A percentile compares a stretch with the other conserved stretches of the same genome.
phyloP scores from a whole-genome alignment of 2,797 vertebrate genomes.

The Pipistrellus nathusii region DNA sequence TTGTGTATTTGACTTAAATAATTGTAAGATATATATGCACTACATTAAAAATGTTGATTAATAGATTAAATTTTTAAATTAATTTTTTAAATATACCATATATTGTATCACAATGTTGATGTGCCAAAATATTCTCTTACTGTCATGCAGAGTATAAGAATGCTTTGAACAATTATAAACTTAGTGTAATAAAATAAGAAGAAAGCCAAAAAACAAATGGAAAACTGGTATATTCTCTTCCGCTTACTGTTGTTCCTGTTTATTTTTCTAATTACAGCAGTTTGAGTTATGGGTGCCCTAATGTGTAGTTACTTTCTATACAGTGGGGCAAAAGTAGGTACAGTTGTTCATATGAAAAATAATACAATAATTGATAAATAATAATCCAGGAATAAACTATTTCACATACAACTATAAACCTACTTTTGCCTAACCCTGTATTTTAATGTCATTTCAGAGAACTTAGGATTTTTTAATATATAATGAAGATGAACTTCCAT shows the following conservation, averaged over 20 bases:
- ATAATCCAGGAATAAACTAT: background rate
- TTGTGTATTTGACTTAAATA: conserved; percentile 86
- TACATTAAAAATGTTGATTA: conserved; percentile 84
- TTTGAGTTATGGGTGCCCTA: conserved; percentile 66
- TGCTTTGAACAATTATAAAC: conserved; percentile 80
- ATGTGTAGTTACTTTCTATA: conserved; percentile 43
- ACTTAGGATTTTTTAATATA: conserved; percentile 54
- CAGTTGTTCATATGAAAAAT: background rate
- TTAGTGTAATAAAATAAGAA: conserved; percentile 76
- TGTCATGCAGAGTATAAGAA: conserved; percentile 79
- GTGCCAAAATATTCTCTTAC: conserved; percentile 87
- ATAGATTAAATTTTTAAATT: conserved; percentile 82
- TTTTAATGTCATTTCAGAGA: conserved; percentile 58
- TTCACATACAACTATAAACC: background rate
- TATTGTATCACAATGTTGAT: conserved; percentile 80
- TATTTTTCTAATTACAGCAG: conserved; percentile 71
- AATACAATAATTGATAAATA: background rate
- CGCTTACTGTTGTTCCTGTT: conserved; percentile 71
- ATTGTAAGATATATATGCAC: conserved; percentile 87
- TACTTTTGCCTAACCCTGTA: background rate
- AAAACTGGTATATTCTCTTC: conserved; percentile 66
- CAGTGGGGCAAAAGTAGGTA: background rate
- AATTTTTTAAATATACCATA: conserved; percentile 83
- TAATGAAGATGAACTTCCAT: conserved; percentile 73
- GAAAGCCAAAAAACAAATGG: conserved; percentile 56